Evolutionary conservation across 2,797 vertebrate species (phyloP), one percentile per base, ranked within the genome.

Genomic region (Diglossa cyanea): DNA sequence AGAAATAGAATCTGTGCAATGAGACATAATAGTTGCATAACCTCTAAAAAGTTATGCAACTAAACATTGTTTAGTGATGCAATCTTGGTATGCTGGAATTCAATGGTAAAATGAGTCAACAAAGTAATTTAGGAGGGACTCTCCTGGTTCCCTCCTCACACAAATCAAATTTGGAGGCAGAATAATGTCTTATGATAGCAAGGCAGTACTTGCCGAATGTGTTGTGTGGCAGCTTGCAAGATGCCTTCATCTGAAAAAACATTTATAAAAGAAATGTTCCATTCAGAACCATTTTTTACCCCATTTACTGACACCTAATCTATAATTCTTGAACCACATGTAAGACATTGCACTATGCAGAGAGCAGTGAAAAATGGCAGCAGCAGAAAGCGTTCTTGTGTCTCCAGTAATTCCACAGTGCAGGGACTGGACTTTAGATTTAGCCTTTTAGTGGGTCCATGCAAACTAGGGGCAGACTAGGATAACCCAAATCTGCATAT

Each of bases 191-290:
- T 82, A 30, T 30, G 72, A 74, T 66, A 82, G 31, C 71, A 88
- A 78, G 54, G 35, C 45, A 94, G 68, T 35, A 88, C 93, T 96
- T 96, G 45, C 33, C 45, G 67, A 94, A 87, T 55, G 26, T 73
- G 33, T 61, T 73, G 45, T 16, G 14, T 88, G 72, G 47, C 58
- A 92, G 88, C 53, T 95, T 95, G 73, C 77, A 94, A 79, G 73
- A 86, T 67, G 37, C 42, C 44, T 53, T 92, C 62, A 37, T 91
- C 73, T 75, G 78, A 94, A 94, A 94, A 81, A 44, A 37, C 75
- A 96, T 96, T 97, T 94, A 78, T 80, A 95, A 95, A 86, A 95
- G 80, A 70, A 88, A 96, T 31, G 21, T 70, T 95, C 68, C 72
- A 57, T 93, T 76, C 76, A 68, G 85, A 97, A 21, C 47, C 8